Percentiles rank a stretch among this genome's conserved stretches.
phyloP scores from a whole-genome alignment of 2,797 vertebrate species.

The Myotis findleyi region DNA sequence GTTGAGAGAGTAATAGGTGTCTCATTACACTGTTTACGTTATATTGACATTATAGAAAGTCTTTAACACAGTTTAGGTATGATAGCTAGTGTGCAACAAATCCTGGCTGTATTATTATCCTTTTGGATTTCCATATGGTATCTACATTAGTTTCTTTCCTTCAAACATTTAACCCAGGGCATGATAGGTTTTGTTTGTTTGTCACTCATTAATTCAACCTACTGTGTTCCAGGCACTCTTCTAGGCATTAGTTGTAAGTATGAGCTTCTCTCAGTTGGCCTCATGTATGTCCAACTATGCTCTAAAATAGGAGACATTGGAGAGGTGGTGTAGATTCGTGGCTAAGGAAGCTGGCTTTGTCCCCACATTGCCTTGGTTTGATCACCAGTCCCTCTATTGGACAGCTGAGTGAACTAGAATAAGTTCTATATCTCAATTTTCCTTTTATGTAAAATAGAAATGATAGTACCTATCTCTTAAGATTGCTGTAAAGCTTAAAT shows the following conservation, averaged over 20 bases:
- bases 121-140: not conserved
- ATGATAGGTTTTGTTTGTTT: not conserved
- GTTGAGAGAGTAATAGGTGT: not conserved
- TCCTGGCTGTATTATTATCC: not conserved
- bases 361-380: not conserved
- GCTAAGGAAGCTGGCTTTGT: not conserved
- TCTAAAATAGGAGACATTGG: not conserved
- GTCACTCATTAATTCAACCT: not conserved
- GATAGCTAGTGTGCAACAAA: not conserved
- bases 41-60: not conserved
- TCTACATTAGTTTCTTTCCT: not conserved
- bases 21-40: not conserved
- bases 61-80: not conserved
- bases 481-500: slow-evolving; percentile 1
- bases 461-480: not conserved
- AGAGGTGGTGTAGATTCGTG: not conserved
- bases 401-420: not conserved
- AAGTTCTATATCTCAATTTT: not conserved
- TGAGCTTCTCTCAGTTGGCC: not conserved
- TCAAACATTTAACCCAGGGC: not conserved
- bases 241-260: not conserved
- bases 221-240: not conserved
- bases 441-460: slow-evolving; percentile 10
- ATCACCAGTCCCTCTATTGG: not conserved
- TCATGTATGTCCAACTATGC: not conserved